phyloP scores from a whole-genome alignment of 2,113 vertebrate species.

The Melanerpes aurifrons region DNA sequence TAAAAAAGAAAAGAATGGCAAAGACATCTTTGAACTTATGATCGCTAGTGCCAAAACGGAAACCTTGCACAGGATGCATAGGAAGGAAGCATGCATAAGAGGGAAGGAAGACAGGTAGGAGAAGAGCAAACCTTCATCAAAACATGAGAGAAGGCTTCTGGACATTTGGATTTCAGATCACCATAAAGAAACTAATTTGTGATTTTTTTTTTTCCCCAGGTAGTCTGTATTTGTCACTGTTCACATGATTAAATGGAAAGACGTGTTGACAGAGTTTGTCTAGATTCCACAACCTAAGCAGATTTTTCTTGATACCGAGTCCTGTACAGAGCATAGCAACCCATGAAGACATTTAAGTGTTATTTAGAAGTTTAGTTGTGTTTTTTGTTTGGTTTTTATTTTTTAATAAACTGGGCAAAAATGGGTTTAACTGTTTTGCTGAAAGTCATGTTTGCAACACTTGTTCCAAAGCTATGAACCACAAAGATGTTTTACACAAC shows the following conservation, averaged over 20 bases:
- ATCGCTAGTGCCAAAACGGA: neutral
- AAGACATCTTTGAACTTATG: neutral
- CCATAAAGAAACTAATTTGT: neutral
- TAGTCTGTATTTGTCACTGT: neutral
- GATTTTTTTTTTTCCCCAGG: neutral
- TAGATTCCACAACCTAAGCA: neutral
- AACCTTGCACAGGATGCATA: accelerated
- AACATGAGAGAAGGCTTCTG: neutral
- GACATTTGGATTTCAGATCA: neutral
- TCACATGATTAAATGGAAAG: neutral
- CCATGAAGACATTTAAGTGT: neutral
- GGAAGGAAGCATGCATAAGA: neutral
- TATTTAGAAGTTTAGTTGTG: no score
- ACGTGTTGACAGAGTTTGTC: neutral
- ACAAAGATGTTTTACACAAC: neutral
- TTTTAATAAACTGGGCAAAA: neutral
- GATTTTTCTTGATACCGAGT: neutral
- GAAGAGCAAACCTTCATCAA: neutral
- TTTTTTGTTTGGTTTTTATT: neutral
- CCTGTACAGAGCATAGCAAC: neutral
- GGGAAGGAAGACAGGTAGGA: neutral
- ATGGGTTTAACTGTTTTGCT: neutral
- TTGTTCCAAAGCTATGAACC: neutral
- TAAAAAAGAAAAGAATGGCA: neutral
- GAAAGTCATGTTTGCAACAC: neutral